Base-by-base conservation (phyloP, 1,140 invertebrate genomes). In the Idris sp. region DNA sequence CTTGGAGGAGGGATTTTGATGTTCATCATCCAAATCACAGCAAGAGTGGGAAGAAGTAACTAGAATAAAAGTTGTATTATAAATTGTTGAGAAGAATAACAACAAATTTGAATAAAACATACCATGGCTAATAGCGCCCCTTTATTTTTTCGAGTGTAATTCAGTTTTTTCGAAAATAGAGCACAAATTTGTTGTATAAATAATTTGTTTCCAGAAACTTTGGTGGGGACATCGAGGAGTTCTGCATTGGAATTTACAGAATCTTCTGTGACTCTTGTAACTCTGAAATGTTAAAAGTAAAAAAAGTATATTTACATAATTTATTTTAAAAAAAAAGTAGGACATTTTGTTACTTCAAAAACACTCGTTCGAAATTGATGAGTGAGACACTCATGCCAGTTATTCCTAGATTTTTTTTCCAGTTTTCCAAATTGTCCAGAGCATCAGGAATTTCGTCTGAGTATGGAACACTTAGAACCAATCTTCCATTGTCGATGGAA, bases 361-460 rank as follows among this genome's bases (percentile, higher is more conserved):
- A 96, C 6, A 97, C 94, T 87, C 96, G 94, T 81, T 97, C 95
- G 77, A 97, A 89, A 0, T 95, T 96, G 5, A 94, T 94, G 1
- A 94, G 89, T 0, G 93, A 93, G 0, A 95, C 90, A 1, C 95
- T 94, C 69, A 94, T 93, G 14, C 92, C 92, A 13, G 90, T 87
- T 35, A 97, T 91, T 0, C 91, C 92, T 4, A 95, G 81, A 19
- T 89, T 76, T 0, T 83, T 79, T 62, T 90, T 90, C 5, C 89
- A 83, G 0, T 75, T 56, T 79, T 96, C 94, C 13, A 96, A 77
- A 9, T 89, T 83, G 10, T 88, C 84, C 77, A 96, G 91, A 33
- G 94, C 84, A 33, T 86, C 80, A 1, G 91, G 88, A 74, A 92
- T 92, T 11, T 82, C 79, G 4, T 84, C 79, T 1, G 81, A 79